Evolutionary conservation across 2,888 invertebrate species (phyloP).

Genomic region (Aphidoletes aphidimyza): DNA sequence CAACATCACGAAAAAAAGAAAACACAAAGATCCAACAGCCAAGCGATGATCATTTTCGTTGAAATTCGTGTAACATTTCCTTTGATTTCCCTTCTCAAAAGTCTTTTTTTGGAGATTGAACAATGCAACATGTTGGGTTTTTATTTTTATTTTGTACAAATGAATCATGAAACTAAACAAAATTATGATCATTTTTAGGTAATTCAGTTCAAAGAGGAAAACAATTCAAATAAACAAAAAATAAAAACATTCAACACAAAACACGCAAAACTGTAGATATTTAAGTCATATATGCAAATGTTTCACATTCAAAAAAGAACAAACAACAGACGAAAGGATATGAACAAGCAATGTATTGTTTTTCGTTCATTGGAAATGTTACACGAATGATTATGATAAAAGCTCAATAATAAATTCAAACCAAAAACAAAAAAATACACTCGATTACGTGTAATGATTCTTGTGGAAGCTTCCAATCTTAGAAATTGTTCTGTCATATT

Average conservation of each 20-base stretch:
- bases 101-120: no score
- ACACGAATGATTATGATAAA: background rate
- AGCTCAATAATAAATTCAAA: background rate
- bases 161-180: background rate
- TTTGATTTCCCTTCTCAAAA: no score
- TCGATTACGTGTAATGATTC: background rate
- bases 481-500: background rate
- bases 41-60: no score
- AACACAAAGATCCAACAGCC: no score
- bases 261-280: background rate
- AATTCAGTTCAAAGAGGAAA: background rate
- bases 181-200: background rate
- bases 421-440: no score
- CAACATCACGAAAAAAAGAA: background rate
- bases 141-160: no score
- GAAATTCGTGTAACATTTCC: no score
- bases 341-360: background rate
- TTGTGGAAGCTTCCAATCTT: conserved; percentile 45
- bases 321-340: no score
- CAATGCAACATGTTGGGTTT: no score
- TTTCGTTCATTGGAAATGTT: background rate
- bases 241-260: background rate
- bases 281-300: background rate
- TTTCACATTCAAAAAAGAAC: no score
- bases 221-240: conserved; percentile 17